Conservation (phyloP, 2,888 invertebrate genomes). For the Seira musarum region DNA sequence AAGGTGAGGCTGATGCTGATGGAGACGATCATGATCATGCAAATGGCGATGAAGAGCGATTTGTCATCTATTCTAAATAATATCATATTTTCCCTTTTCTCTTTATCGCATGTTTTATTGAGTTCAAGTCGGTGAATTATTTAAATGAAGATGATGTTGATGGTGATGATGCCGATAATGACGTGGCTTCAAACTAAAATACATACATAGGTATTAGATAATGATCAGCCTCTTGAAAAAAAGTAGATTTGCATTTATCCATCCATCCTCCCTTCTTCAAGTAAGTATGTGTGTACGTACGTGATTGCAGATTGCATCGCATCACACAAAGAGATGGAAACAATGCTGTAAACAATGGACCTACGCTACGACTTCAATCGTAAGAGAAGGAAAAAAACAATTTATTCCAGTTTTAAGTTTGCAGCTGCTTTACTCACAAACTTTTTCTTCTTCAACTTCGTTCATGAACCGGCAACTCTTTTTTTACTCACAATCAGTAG, state of each 20-base stretch:
- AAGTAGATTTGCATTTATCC: conserved; percentile 29
- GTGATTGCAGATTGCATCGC: neutral
- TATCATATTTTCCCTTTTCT: conserved; percentile 8
- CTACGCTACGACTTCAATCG: too few species aligned
- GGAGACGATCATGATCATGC: too few species aligned
- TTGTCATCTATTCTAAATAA: conserved; percentile 27
- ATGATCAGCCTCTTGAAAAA: conserved; percentile 27
- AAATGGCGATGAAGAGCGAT: conserved; percentile 29
- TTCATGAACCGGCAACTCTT: too few species aligned
- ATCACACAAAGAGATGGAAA: too few species aligned
- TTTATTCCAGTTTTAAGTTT: too few species aligned
- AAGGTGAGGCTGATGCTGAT: neutral
- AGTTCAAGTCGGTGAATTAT: neutral
- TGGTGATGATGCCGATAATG: neutral
- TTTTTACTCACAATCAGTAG: too few species aligned
- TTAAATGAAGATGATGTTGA: conserved; percentile 19
- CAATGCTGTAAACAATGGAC: neutral
- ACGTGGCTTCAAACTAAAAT: neutral
- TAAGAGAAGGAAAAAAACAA: neutral
- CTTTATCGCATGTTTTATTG: neutral
- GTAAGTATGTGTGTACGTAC: neutral
- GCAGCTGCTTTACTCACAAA: neutral
- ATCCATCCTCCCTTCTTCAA: neutral
- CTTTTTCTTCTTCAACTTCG: too few species aligned
- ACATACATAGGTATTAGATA: neutral